phyloP scores from a whole-genome alignment of 37 sponge, comb jelly and placozoan species.

The Diacarnus erythraeanus region DNA sequence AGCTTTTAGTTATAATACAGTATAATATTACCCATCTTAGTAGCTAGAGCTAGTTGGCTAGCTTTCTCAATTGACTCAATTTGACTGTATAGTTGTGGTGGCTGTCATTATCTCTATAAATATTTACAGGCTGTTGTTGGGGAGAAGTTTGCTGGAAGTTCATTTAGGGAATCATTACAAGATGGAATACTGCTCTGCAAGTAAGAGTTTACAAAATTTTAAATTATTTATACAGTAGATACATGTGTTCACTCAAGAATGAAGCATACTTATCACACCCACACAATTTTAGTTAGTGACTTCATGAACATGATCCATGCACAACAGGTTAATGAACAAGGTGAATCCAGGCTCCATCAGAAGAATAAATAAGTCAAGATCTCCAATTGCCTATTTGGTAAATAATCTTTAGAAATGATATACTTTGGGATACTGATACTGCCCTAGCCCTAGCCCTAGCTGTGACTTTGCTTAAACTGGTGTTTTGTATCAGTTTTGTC shows the following conservation, averaged over 20 bases:
- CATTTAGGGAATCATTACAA: constrained; percentile 73
- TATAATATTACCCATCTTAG: background rate
- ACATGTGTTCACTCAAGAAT: background rate
- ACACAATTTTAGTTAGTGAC: background rate
- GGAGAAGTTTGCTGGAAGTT: background rate
- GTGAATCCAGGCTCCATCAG: constrained; percentile 66
- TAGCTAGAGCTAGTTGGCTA: background rate
- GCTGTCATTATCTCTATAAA: background rate
- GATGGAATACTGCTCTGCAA: constrained; percentile 88
- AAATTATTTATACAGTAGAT: background rate
- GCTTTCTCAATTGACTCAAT: background rate
- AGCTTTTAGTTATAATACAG: background rate
- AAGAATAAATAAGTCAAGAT: constrained; percentile 54
- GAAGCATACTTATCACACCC: background rate
- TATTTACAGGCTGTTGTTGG: constrained; percentile 76
- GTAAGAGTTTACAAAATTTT: constrained; percentile 62
- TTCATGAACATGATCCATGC: background rate
- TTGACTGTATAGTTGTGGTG: background rate
- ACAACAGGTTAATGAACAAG: constrained; percentile 66
- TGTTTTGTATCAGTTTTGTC: background rate
- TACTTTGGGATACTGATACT: background rate
- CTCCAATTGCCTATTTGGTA: constrained; percentile 77
- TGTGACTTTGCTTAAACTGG: too few relatives aligned
- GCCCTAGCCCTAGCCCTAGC: background rate
- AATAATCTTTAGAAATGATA: background rate